A percentile compares a stretch with the other conserved stretches of the same genome.
phyloP scores from a whole-genome alignment of 1,140 invertebrate genomes.

The Penaeus chinensis region DNA sequence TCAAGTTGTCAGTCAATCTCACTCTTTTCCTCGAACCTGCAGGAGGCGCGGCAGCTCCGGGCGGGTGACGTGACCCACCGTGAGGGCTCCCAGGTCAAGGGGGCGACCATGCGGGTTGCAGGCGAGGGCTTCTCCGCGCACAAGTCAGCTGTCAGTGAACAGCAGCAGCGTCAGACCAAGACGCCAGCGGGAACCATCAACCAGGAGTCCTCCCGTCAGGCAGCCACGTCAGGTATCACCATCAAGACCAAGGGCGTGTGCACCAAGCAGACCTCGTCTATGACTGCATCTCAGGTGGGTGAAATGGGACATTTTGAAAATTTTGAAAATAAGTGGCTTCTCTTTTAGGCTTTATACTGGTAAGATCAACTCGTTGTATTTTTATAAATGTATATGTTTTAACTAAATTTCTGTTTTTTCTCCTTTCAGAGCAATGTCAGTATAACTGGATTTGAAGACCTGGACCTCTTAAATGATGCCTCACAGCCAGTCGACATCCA shows the following conservation, averaged over 20 bases:
- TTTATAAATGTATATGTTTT: not conserved
- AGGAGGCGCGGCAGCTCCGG: constrained; percentile 75
- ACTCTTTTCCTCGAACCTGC: not conserved
- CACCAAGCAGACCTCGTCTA: constrained; percentile 62
- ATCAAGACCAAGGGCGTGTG: constrained; percentile 79
- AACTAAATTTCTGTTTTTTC: not conserved
- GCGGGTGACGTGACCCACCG: constrained; percentile 85
- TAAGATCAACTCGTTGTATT: not conserved
- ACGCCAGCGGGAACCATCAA: constrained; percentile 82
- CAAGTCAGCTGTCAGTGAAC: constrained; percentile 83
- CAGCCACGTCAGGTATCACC: constrained; percentile 79
- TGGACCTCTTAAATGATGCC: constrained; percentile 77
- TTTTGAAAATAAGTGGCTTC: not conserved
- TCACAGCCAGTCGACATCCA: constrained; percentile 82
- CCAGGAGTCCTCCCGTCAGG: constrained; percentile 79
- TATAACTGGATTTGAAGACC: constrained; percentile 77
- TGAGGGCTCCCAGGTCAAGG: constrained; percentile 80
- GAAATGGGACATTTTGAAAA: not conserved
- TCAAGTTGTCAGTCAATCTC: too few species aligned
- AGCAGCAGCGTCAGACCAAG: constrained; percentile 85
- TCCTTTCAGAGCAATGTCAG: constrained; percentile 61
- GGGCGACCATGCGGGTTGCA: constrained; percentile 82
- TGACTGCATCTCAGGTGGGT: constrained; percentile 56
- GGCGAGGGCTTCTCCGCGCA: constrained; percentile 87
- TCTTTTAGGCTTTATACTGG: not conserved